Percentiles rank a stretch among this genome's conserved stretches.
Evolutionary conservation across 2,797 vertebrate species (phyloP).

Genomic region (Tachyglossus aculeatus): DNA sequence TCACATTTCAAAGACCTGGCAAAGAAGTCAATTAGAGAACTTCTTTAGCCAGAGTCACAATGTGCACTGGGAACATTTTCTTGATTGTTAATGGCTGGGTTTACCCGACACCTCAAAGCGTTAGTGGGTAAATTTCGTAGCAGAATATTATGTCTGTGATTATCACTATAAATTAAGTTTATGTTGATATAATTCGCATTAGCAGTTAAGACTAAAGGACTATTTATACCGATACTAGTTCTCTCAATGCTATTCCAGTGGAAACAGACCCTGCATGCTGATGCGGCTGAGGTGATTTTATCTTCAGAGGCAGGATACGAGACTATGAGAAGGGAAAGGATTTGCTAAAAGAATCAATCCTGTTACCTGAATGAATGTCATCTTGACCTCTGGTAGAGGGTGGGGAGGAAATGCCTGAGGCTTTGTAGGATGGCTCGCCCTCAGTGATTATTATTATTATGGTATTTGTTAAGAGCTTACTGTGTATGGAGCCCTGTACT

Average conservation of each 20-base stretch:
- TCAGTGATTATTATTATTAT: too few species aligned
- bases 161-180: constrained; percentile 77
- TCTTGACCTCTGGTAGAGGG: too few species aligned
- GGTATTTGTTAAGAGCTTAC: too few species aligned
- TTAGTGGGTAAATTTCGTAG: constrained; percentile 63
- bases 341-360: too few species aligned
- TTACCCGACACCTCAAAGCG: constrained; percentile 67
- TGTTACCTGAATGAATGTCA: too few species aligned
- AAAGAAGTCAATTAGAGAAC: constrained; percentile 72
- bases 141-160: constrained; percentile 65
- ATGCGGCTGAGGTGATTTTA: constrained; percentile 7
- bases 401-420: too few species aligned
- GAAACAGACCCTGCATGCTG: constrained; percentile 61
- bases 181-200: constrained; percentile 79
- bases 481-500: too few species aligned
- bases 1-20: constrained; percentile 21
- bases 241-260: constrained; percentile 54
- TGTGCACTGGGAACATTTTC: constrained; percentile 65
- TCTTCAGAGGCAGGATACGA: neutral
- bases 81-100: constrained; percentile 71
- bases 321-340: too few species aligned
- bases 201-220: constrained; percentile 72
- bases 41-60: constrained; percentile 69
- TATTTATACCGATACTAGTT: constrained; percentile 74
- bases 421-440: too few species aligned